Evolutionary conservation across 1,140 invertebrate species (phyloP), one percentile per base, ranked within the genome.

Genomic region (Bactericera cockerelli): DNA sequence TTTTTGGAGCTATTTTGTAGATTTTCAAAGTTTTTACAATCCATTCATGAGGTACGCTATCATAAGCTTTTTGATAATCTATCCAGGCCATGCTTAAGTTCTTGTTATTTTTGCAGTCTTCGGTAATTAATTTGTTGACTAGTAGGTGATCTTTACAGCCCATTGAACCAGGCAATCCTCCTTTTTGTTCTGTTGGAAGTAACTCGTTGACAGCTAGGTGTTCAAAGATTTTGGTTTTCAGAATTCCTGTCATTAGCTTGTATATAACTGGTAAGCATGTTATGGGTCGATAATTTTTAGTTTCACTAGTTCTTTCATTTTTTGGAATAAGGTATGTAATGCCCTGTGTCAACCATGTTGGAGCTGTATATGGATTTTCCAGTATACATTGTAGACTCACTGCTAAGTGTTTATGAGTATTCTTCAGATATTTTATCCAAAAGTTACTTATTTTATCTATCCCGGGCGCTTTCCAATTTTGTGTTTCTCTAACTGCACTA

Each of bases 21-120:
- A 65, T 58, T 16, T 59, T 36, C 16, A 65, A 31, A 21, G 58
- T 38, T 26, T 65, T 56, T 21, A 62, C 6, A 10, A 66, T 58
- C 65, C 63, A 66, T 8, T 58, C 56, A 53, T 56, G 55, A 8
- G 55, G 55, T 25, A 56, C 26, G 16, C 55, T 56, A n/a, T 56
- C 55, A 56, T 26, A 56, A 24, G 55, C 55, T 56, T 56, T 56
- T 56, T 19, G 22, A 56, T 56, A 56, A 24, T 56, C 55, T n/a
- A 56, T n/a, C 55, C 55, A 56, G 55, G 55, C 55, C 26, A 56
- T 56, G 6, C 14, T 22, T 54, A 57, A 42, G 26, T n/a, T 55
- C n/a, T 49, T 49, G n/a, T 22, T 49, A 6, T 49, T 49, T 49
- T 49, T 49, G 42, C n/a, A 6, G 19, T 49, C 42, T 19, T 19